Conservation (phyloP, 1,140 invertebrate genomes). For the Augochlora pura region DNA sequence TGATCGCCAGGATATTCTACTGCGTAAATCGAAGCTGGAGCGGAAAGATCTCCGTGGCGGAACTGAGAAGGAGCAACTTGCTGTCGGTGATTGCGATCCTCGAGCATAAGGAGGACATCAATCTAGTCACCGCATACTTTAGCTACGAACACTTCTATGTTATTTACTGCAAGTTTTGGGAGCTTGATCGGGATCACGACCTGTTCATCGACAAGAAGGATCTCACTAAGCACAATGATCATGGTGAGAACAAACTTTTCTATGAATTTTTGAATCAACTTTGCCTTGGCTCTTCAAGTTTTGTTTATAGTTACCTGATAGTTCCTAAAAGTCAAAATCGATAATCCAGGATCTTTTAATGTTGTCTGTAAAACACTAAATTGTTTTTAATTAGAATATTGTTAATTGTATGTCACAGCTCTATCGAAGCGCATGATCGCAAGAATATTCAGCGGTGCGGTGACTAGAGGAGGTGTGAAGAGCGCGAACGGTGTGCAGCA, state of each 20-base stretch:
- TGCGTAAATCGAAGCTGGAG: conserved; percentile 99
- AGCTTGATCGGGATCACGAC: conserved; percentile 99
- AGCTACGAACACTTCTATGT: conserved; percentile 99
- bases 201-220: conserved; percentile 97
- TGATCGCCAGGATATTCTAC: conserved; percentile 99
- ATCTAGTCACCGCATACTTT: conserved; percentile 98
- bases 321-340: too few species aligned
- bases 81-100: conserved; percentile 87
- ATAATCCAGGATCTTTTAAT: too few species aligned
- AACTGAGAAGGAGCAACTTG: conserved; percentile 95
- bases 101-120: conserved; percentile 97
- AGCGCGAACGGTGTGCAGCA: conserved; percentile 67
- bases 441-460: conserved; percentile 98
- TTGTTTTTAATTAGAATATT: background rate
- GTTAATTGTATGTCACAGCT: conserved; percentile 82
- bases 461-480: conserved; percentile 87
- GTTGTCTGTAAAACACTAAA: too few species aligned
- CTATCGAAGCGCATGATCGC: conserved; percentile 97
- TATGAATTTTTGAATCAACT: background rate
- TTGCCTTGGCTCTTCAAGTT: too few species aligned
- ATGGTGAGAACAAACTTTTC: conserved; percentile 83
- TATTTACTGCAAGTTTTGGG: conserved; percentile 99
- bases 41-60: conserved; percentile 92
- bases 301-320: too few species aligned
- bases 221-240: conserved; percentile 96